phyloP scores from a whole-genome alignment of 2,113 vertebrate genomes.

The Fulmarus glacialis region DNA sequence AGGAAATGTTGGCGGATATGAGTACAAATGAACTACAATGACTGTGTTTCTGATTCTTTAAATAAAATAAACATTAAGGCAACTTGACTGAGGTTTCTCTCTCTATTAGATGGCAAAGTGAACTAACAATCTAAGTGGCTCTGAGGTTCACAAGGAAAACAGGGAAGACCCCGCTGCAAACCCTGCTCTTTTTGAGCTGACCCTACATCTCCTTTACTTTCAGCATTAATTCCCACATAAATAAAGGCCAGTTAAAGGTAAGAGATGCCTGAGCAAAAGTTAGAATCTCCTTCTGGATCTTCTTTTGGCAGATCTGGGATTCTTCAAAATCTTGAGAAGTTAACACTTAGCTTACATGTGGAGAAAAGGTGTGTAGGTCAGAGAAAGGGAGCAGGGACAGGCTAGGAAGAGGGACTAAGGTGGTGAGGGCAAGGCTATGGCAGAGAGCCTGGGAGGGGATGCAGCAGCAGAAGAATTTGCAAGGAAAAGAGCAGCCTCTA shows the following conservation, averaged over 20 bases:
- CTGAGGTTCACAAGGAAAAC: not conserved
- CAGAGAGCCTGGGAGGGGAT: not conserved
- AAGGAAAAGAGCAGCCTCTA: not conserved
- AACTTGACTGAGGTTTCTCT: not conserved
- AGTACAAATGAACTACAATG: conserved; percentile 71
- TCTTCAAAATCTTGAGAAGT: not conserved
- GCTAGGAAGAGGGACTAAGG: not conserved
- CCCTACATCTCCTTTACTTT: not conserved
- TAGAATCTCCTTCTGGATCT: not conserved
- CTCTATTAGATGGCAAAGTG: not conserved
- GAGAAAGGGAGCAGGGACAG: not conserved
- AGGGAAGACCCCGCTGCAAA: not conserved
- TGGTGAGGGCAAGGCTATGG: not conserved
- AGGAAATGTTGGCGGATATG: conserved; percentile 69
- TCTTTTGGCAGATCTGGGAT: not conserved
- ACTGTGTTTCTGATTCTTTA: conserved; percentile 81
- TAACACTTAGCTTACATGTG: not conserved
- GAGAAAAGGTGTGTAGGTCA: not conserved
- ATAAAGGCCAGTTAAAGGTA: not conserved
- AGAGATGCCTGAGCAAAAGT: not conserved
- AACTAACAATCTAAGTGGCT: not conserved
- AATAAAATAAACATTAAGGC: conserved; percentile 78
- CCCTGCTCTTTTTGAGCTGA: not conserved
- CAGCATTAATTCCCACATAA: not conserved
- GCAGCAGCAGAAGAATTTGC: not conserved